phyloP scores from a whole-genome alignment of 2,797 vertebrate species.

The Danio tinwini region DNA sequence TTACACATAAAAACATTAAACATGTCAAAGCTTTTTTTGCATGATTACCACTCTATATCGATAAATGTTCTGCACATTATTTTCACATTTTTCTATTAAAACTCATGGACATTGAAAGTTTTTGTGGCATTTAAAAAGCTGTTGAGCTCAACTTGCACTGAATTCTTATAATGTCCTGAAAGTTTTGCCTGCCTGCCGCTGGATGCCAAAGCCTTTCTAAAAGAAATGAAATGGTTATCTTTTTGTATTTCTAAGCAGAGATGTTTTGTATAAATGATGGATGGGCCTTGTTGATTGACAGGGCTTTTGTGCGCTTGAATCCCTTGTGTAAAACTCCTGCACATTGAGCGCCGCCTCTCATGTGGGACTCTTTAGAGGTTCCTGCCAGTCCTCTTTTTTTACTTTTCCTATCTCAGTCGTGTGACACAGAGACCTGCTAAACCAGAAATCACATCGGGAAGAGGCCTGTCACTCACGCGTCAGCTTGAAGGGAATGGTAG shows the following conservation, averaged over 20 bases:
- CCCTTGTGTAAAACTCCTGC: conserved; percentile 21
- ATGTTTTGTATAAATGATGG: conserved; percentile 18
- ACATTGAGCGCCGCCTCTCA: conserved; percentile 18
- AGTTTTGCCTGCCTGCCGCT: neutral
- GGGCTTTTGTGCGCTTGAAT: conserved; percentile 15
- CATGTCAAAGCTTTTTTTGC: neutral
- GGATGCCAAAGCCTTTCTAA: neutral
- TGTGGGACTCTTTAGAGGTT: conserved; percentile 13
- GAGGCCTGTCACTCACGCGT: conserved; percentile 43
- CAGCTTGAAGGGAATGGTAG: neutral
- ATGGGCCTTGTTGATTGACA: conserved; percentile 22
- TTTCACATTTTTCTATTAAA: neutral
- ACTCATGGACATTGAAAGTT: neutral
- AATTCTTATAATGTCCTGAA: neutral
- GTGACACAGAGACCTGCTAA: conserved; percentile 21
- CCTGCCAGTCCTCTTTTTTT: conserved; percentile 1
- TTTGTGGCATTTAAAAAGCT: neutral
- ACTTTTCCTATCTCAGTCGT: neutral
- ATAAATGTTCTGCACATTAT: neutral
- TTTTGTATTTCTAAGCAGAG: neutral
- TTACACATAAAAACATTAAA: neutral
- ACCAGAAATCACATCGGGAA: conserved; percentile 20
- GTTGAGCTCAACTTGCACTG: neutral
- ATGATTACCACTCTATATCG: neutral
- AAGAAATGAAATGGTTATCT: neutral